Conservation (phyloP, 2,888 invertebrate genomes). For the Eledona agricola region DNA sequence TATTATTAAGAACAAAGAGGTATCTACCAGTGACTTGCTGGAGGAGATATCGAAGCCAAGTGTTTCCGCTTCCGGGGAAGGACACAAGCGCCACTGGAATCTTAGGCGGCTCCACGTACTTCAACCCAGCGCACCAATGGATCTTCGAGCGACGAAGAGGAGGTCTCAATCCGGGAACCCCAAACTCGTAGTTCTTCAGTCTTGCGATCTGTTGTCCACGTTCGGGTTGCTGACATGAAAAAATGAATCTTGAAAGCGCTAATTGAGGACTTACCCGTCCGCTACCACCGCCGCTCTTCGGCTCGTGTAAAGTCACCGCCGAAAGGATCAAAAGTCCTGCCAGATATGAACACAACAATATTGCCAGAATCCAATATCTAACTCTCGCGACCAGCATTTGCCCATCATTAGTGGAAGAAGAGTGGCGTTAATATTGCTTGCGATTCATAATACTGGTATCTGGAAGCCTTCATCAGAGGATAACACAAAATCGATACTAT, state of each 20-base stretch:
- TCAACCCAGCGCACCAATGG: conserved; percentile 67
- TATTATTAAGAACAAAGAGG: too few species aligned
- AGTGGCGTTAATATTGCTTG: conserved; percentile 14
- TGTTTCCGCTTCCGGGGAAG: conserved; percentile 87
- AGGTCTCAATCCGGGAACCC: conserved; percentile 53
- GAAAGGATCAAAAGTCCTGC: conserved; percentile 62
- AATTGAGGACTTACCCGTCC: conserved; percentile 39
- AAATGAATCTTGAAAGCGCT: conserved; percentile 5
- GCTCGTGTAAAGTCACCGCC: conserved; percentile 61
- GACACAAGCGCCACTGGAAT: conserved; percentile 75
- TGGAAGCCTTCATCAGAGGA: conserved; percentile 5
- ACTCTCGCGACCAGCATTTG: conserved; percentile 60
- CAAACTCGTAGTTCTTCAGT: conserved; percentile 52
- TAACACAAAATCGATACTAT: not conserved
- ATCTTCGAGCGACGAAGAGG: conserved; percentile 56
- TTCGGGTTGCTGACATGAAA: conserved; percentile 37
- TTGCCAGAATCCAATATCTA: conserved; percentile 61
- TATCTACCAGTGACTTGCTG: conserved; percentile 79
- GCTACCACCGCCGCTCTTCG: conserved; percentile 44
- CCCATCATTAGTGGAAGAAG: conserved; percentile 46
- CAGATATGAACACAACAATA: conserved; percentile 60
- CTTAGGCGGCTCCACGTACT: conserved; percentile 62
- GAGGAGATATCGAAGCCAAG: conserved; percentile 81
- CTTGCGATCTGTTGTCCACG: conserved; percentile 35
- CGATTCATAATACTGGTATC: conserved; percentile 6